Percentiles rank a stretch among this genome's conserved stretches.
Evolutionary conservation across 2,113 vertebrate species (phyloP).

Genomic region (Pelecanoides urinatrix): DNA sequence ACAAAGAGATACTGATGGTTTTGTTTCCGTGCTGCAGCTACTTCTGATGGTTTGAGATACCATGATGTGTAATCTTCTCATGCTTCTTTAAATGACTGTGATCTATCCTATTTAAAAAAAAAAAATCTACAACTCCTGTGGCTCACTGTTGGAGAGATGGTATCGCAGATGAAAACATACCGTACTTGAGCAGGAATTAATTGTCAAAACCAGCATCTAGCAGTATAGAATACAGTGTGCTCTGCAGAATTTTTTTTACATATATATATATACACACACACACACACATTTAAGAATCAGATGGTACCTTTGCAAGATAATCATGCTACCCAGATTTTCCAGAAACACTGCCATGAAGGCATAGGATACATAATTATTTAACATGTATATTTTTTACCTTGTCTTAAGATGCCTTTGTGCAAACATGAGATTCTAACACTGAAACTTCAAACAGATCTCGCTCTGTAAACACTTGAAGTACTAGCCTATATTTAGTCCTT

Average conservation of each 20-base stretch:
- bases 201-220: not conserved
- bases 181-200: not conserved
- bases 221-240: not conserved
- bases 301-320: not conserved
- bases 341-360: not conserved
- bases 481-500: constrained; percentile 45
- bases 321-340: not conserved
- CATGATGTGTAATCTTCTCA: not conserved
- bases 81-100: not conserved
- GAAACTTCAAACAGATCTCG: not conserved
- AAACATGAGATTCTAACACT: not conserved
- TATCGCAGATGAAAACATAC: not conserved
- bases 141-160: not conserved
- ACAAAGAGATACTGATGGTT: not conserved
- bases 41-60: not conserved
- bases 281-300: not conserved
- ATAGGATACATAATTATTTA: not conserved
- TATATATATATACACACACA: not conserved
- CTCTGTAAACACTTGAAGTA: constrained; percentile 18
- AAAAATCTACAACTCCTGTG: not conserved
- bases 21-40: not conserved
- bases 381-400: constrained; percentile 18
- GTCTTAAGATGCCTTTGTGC: constrained; percentile 31
- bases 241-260: not conserved
- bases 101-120: not conserved